These are phyloP conservation scores for Pseudochromis fuscus DNA, from an alignment of 2,797 vertebrate genomes.

Conservation along the genomic window DNA sequence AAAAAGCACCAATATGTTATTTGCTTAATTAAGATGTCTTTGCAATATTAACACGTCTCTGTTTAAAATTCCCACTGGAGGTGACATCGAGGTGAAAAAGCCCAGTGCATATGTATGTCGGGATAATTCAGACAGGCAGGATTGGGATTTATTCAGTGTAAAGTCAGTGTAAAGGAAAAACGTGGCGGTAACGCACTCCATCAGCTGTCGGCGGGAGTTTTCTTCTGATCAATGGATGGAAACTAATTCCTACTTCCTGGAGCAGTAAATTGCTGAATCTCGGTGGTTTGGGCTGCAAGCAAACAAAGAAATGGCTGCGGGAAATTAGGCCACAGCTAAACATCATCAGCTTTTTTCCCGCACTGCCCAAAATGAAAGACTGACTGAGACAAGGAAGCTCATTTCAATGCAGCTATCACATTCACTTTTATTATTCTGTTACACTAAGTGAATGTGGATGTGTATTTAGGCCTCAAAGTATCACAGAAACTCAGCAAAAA, in stretches of 20 bases:
- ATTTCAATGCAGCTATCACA: background rate
- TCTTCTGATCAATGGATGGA: constrained; percentile 7
- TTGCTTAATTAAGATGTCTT: constrained; percentile 37
- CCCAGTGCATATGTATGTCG: background rate
- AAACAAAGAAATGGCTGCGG: constrained; percentile 4
- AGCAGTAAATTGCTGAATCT: background rate
- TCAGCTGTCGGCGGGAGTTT: background rate
- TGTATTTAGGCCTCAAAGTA: background rate
- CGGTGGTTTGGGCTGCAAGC: background rate
- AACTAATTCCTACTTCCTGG: constrained; percentile 6
- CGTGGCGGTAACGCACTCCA: background rate
- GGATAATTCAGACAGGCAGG: constrained; percentile 7
- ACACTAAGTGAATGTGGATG: background rate
- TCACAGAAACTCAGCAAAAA: background rate
- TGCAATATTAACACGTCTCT: constrained; percentile 13
- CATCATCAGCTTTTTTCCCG: background rate
- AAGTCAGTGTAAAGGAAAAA: background rate
- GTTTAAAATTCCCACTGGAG: constrained; percentile 19
- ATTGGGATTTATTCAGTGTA: background rate
- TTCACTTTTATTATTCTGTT: background rate
- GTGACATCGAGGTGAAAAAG: constrained; percentile 9
- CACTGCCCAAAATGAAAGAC: background rate
- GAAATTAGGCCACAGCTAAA: background rate
- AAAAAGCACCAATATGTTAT: constrained; percentile 31
- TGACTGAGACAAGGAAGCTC: background rate